Base-by-base conservation (phyloP, 1,140 invertebrate genomes). In the Bombus picipes region DNA sequence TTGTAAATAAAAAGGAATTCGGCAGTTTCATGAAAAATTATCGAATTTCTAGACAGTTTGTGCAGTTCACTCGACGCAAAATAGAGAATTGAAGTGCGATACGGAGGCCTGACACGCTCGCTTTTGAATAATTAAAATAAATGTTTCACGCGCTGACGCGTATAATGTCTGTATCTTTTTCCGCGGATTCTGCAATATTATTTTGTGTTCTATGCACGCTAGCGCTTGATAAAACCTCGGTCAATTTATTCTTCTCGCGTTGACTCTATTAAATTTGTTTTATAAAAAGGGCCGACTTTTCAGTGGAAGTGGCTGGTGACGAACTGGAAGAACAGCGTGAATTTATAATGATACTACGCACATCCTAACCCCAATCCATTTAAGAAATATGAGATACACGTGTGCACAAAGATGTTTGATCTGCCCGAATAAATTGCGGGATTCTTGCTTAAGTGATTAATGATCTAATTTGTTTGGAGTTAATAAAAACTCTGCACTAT, bases 171-270 rank as follows among this genome's bases (percentile, higher is more conserved):
- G n/a, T 32, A 47, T 37, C 62, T 34, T 79, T 79, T 43, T 37
- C n/a, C 62, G 5, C 75, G 75, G 28, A 77, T 77, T 59, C 37
- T 6, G 8, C 77, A n/a, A 79, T 43, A 68, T 77, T 65, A 68
- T 79, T 79, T 79, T n/a, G 39, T 37, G n/a, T 70, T n/a, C 43
- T 57, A 73, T 41, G 68, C 12, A 41, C 12, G 32, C 32, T n/a
- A 18, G 28, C 47, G 68, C 79, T 43, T 81, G 66, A 83, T 83
- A 81, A 72, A 72, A 39, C 79, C 25, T 81, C 79, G 47, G 41
- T 18, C 79, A 81, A 81, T 71, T 81, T 72, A 72, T 71, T 57
- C 53, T 72, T 79, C 59, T 12, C 39, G 62, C 32, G 53, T 77
- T 57, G 18, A 39, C 53, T 77, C 34, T 13, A 43, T 65, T 66